Evolutionary conservation across 2,797 vertebrate species (phyloP), one percentile per base, ranked within the genome.

Genomic region (Garrulus glandarius): DNA sequence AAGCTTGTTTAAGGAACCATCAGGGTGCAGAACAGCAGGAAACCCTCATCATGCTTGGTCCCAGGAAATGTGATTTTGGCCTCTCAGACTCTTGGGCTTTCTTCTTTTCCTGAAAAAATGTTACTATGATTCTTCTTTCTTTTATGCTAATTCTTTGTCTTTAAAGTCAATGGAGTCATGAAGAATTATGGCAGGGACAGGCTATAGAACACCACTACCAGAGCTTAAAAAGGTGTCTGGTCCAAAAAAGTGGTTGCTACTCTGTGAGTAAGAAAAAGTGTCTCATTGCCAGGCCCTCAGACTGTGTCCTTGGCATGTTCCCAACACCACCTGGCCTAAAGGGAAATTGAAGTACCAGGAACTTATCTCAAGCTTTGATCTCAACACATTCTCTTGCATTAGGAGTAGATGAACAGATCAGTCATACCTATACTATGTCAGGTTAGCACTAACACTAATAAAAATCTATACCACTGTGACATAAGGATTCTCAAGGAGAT

Each of bases 391-490:
- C 83, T 76, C 87, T 82, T 77, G 63, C 60, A 79, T 96, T 95
- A 94, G 75, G 53, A 18, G 77, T 10, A 92, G 83, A 94, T 96
- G 95, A 95, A 56, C 79, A 95, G 65, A 93, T 93, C 94, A 76
- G 87, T 93, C 96, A 96, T 76, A 69, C 37, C 93, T 77, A 67
- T 29, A 24, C 37, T 37, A 9, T 70, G 61, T 77, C 93, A 96
- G 64, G 64, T 50, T 87, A 90, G 74, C 67, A 72, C 76, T 69
- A 96, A 67, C 30, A 67, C 77, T 86, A 89, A 92, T 96, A 95
- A 93, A 86, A 96, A 92, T 84, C 52, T 92, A 95, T 94, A 57
- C 56, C 46, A 26, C 60, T 92, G 67, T 95, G 95, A 77, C 74
- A 91, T 76, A 68, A 70, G n/a, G 67, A 90, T 87, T 94, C 89